Evolutionary conservation across 2,888 invertebrate species (phyloP), one percentile per base, ranked within the genome.

Genomic region (Parnassius apollo): DNA sequence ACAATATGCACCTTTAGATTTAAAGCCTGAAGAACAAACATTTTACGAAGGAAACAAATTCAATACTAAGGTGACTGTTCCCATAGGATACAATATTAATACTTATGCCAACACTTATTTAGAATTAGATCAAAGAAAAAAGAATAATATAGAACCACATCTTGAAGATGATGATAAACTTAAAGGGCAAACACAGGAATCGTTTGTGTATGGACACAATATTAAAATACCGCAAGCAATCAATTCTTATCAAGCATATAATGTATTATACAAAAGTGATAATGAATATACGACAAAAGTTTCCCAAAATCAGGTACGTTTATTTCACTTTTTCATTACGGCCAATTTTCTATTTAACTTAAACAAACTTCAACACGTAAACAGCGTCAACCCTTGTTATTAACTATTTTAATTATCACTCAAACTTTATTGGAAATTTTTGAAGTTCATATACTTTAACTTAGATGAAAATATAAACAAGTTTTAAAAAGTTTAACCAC

Each of bases 1-100:
- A 35, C 64, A 64, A 46, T 64, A 64, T n/a, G 64, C 64, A 25
- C 64, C 64, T 10, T 53, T 64, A 57, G 18, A 25, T 48, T 57
- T 59, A 48, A 64, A 57, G 22, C 11, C 56, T 7, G 59, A 60
- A 13, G 56, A 64, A 11, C 56, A 56, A 45, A 12, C n/a, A 13
- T 11, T 56, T 51, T 22, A 52, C 18, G 56, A 59, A 56, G 56
- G 56, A 51, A 48, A 11, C n/a, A 59, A 42, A 22, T n/a, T 44
- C 42, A 48, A 60, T 42, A 46, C 46, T 18, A 13, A 54, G 42
- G 46, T 53, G 7, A 48, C 54, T 4, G 13, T 48, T 42, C 45
- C 59, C 3, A 54, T 48, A 10, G 25, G 35, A 50, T 44, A 42
- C 50, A 35, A 49, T n/a, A 49, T 10, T 13, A 49, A 61, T 50